These are phyloP conservation scores for Microcebus jonahi DNA, from an alignment of 2,113 vertebrate species.

Conservation along the genomic window DNA sequence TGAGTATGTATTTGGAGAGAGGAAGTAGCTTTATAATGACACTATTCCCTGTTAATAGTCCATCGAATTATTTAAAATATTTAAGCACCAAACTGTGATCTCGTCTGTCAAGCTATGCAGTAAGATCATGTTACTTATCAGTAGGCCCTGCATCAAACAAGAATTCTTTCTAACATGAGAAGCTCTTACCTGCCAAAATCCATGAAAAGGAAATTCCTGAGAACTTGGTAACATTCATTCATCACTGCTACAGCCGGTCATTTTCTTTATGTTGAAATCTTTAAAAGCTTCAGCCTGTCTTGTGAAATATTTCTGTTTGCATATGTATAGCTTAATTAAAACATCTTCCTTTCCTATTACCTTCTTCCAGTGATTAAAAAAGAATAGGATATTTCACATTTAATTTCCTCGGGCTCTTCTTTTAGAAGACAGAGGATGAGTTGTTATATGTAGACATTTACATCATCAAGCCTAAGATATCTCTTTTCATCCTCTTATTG, in stretches of 20 bases:
- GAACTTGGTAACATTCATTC: neutral
- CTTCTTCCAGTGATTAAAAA: neutral
- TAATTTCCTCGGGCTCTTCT: neutral
- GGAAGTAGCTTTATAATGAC: neutral
- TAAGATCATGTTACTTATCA: neutral
- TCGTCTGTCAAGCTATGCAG: too few species aligned
- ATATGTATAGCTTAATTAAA: neutral
- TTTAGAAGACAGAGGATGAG: neutral
- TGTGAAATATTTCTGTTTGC: neutral
- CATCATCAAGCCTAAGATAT: neutral
- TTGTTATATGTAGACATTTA: neutral
- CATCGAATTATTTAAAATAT: neutral
- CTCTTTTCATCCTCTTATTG: neutral
- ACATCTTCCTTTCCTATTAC: neutral
- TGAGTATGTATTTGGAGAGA: neutral
- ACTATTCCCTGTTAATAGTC: neutral
- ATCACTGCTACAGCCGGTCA: neutral
- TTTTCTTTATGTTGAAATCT: neutral
- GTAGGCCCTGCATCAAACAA: neutral
- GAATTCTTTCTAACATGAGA: neutral
- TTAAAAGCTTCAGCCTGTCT: neutral
- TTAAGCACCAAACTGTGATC: neutral
- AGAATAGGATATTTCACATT: neutral
- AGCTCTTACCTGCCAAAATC: neutral
- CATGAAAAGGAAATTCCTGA: neutral